Evolutionary conservation across 1,140 invertebrate species (phyloP).

Genomic region (Helicoverpa armigera): DNA sequence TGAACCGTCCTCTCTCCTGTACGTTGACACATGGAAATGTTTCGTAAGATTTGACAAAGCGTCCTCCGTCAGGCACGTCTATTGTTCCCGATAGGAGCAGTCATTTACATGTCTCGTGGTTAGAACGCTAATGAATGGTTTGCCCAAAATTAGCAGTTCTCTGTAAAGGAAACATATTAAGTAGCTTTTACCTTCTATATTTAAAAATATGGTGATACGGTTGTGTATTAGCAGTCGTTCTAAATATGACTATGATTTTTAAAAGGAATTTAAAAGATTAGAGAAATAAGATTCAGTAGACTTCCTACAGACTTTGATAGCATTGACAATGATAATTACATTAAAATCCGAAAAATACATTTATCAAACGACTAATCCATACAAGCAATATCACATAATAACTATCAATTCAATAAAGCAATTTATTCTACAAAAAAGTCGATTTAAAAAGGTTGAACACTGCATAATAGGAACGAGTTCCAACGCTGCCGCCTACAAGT

Average conservation of each 20-base stretch:
- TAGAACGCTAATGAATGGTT: conserved; percentile 6
- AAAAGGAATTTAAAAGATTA: too few relatives aligned
- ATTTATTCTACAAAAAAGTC: not conserved
- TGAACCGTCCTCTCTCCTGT: not conserved
- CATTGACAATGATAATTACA: too few relatives aligned
- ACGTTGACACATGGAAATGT: conserved; percentile 42
- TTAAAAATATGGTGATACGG: too few relatives aligned
- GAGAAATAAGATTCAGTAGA: too few relatives aligned
- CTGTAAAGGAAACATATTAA: not conserved
- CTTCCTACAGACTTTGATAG: too few relatives aligned
- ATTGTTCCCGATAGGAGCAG: conserved; percentile 51
- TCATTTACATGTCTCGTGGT: conserved; percentile 4
- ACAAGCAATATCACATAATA: too few relatives aligned
- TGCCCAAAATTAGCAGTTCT: not conserved
- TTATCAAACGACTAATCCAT: too few relatives aligned
- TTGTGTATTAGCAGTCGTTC: too few relatives aligned
- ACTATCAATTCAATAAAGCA: not conserved
- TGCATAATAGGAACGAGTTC: conserved; percentile 15
- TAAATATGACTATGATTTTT: too few relatives aligned
- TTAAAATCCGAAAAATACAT: too few relatives aligned
- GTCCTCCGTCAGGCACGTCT: conserved; percentile 2
- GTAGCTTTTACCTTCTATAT: not conserved
- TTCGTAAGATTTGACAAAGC: conserved; percentile 39
- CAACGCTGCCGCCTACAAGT: conserved; percentile 1
- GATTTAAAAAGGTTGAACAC: conserved; percentile 23